These are phyloP conservation scores for Paedocypris micromegethes DNA, from an alignment of 2,797 vertebrate species.

Conservation along the genomic window DNA sequence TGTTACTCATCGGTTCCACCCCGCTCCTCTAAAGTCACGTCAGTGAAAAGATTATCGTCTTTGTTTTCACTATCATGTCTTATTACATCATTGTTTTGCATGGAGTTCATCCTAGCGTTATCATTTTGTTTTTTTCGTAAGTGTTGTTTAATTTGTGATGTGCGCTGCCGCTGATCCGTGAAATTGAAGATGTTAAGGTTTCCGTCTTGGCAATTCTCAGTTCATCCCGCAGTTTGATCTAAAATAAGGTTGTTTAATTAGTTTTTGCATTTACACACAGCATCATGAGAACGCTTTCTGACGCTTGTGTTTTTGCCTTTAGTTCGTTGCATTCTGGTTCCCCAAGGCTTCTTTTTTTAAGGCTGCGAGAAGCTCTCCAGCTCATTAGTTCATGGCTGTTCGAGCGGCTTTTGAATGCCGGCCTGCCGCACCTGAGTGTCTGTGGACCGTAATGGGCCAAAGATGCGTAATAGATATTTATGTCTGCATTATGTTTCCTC, in stretches of 20 bases:
- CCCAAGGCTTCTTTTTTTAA: slow-evolving; percentile 4
- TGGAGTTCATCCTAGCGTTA: neutral
- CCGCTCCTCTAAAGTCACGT: slow-evolving; percentile 6
- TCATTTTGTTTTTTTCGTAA: neutral
- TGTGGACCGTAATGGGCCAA: slow-evolving; percentile 25
- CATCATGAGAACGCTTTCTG: neutral
- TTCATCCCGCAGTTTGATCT: neutral
- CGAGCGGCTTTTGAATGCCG: slow-evolving; percentile 23
- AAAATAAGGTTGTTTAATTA: neutral
- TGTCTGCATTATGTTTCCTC: slow-evolving; percentile 41
- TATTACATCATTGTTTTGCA: neutral
- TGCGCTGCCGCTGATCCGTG: neutral
- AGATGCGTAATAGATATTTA: slow-evolving; percentile 40
- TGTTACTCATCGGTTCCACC: slow-evolving; percentile 24
- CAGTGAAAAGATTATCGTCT: slow-evolving; percentile 8
- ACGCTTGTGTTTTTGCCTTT: slow-evolving; percentile 7
- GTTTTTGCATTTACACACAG: neutral
- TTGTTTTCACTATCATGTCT: slow-evolving; percentile 8
- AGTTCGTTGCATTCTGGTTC: slow-evolving; percentile 11
- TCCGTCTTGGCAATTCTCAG: neutral
- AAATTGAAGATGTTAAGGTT: neutral
- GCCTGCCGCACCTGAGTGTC: slow-evolving; percentile 29
- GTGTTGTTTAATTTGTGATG: neutral
- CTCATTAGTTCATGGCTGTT: slow-evolving; percentile 35
- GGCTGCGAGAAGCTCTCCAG: slow-evolving; percentile 14